These are phyloP conservation scores for Poeciliopsis occidentalis DNA, from an alignment of 2,113 vertebrate species.

Conservation along the genomic window DNA sequence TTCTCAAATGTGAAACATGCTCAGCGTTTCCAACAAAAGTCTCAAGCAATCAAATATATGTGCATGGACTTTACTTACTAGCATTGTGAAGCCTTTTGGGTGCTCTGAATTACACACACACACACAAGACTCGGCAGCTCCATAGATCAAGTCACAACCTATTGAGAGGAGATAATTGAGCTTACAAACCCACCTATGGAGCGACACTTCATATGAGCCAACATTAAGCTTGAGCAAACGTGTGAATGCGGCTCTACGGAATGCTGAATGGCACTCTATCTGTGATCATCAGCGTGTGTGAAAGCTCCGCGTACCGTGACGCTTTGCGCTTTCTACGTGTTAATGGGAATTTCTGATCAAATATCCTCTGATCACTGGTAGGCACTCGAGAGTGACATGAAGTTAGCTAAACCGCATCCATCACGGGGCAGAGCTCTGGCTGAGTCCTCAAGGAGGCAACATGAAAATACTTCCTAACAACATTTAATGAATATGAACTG, in stretches of 20 bases:
- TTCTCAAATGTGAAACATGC: no score
- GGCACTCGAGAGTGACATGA: conserved; percentile 24
- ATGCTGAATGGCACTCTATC: conserved; percentile 40
- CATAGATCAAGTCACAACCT: conserved; percentile 21
- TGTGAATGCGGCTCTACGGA: conserved; percentile 24
- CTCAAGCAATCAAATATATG: conserved; percentile 29
- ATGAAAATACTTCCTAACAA: background rate
- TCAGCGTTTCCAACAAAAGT: background rate
- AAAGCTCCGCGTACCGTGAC: conserved; percentile 18
- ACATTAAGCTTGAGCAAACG: conserved; percentile 68
- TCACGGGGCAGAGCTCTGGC: conserved; percentile 4
- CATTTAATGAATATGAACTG: background rate
- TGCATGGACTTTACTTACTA: conserved; percentile 54
- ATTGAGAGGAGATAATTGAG: conserved; percentile 60
- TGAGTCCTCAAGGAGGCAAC: background rate
- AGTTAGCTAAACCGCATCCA: conserved; percentile 39
- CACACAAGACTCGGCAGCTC: conserved; percentile 30
- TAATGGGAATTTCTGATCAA: conserved; percentile 61
- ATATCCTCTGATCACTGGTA: conserved; percentile 50
- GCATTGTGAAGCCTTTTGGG: conserved; percentile 32
- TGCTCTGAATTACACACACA: conserved; percentile 55
- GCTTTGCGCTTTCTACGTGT: conserved; percentile 33
- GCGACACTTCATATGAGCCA: conserved; percentile 35
- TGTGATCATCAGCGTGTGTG: conserved; percentile 41
- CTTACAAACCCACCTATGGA: conserved; percentile 40